Evolutionary conservation across 2,888 invertebrate genomes (phyloP), one percentile per base, ranked within the genome.

Genomic region (Scaeva pyrastri): DNA sequence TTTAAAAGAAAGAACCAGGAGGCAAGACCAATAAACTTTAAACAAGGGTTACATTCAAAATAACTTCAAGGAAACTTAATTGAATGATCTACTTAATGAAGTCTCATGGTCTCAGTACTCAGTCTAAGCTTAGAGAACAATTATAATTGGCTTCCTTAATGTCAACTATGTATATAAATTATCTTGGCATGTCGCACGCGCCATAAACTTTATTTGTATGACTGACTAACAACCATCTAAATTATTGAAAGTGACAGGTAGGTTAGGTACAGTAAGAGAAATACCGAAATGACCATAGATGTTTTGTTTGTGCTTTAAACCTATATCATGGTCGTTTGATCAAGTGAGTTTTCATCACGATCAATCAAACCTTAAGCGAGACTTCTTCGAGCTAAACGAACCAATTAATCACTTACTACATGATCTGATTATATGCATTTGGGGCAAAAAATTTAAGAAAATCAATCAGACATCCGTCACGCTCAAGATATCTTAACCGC

Each of bases 11-110:
- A 68, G 31, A 68, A 73, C 36, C 62, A 74, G 74, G 71, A 80
- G 71, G 58, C 80, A 80, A 80, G 79, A 80, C 84, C 84, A 84
- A 84, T 80, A 84, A 84, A 80, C 84, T 75, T 39, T 75, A 39
- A 80, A 80, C 71, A 72, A 66, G 48, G 26, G 62, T 31, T 45
- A 66, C n/a, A 41, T 74, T 52, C n/a, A 77, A 72, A 21, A 82
- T 31, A 52, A 23, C 8, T 10, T 66, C 71, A 79, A 84, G 79
- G 80, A 66, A 58, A 68, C 48, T 41, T 56, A 72, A 50, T 74
- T 60, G 31, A 78, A 50, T 56, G 70, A 23, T 84, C 79, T 79
- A 79, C 73, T 78, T 83, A 31, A 68, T 77, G 72, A 73, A 68
- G 79, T 48, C 50, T 78, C 74, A 74, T 60, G 64, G 74, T 60